Evolutionary conservation across 2,113 vertebrate species (phyloP).

Genomic region (Tragelaphus scriptus): DNA sequence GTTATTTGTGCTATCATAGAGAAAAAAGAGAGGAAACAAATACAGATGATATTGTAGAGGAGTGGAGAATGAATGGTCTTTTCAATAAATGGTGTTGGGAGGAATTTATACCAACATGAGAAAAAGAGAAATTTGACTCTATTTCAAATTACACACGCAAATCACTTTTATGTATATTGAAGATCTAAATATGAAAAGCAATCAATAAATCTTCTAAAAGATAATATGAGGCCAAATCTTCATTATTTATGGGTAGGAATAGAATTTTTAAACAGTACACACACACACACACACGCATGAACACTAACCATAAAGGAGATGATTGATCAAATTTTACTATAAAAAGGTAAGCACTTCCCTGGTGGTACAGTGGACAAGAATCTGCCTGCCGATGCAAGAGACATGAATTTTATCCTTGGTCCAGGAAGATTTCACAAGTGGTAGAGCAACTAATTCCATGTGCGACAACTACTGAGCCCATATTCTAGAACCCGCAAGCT

Average conservation of each 20-base stretch:
- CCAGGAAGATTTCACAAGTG: not conserved
- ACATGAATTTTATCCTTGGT: not conserved
- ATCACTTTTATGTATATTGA: not conserved
- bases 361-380: not conserved
- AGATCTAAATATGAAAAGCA: conserved; percentile 9
- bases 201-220: not conserved
- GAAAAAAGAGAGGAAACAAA: not conserved
- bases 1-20: not conserved
- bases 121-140: not conserved
- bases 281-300: not conserved
- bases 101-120: not conserved
- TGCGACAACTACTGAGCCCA: not conserved
- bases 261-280: not conserved
- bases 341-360: not conserved
- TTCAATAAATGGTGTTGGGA: not conserved
- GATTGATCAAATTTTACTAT: not conserved
- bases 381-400: not conserved
- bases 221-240: not conserved
- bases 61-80: not conserved
- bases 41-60: not conserved
- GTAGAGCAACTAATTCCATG: not conserved
- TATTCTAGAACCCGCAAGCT: not conserved
- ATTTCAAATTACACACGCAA: not conserved
- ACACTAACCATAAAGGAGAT: not conserved
- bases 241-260: not conserved